Conservation (phyloP, 1,140 invertebrate species). For the Liolophura sinensis region DNA sequence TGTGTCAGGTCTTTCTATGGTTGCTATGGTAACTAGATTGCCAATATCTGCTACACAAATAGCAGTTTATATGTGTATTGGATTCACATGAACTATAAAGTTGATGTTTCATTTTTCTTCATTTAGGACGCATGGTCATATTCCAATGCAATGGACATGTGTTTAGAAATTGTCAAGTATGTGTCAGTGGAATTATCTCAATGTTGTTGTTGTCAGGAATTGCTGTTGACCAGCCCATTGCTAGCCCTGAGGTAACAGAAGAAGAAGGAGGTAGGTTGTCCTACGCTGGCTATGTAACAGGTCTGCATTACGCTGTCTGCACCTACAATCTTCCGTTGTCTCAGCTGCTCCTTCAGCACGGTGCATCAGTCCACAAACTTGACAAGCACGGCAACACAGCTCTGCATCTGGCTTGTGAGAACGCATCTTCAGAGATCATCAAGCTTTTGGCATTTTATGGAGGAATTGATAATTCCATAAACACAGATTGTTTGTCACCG, state of each 20-base stretch:
- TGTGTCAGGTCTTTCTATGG: no score
- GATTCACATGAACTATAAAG: not conserved
- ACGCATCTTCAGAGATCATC: not conserved
- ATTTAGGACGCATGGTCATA: not conserved
- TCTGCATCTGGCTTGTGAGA: conserved; percentile 5
- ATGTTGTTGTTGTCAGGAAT: not conserved
- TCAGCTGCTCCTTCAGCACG: not conserved
- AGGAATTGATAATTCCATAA: conserved; percentile 1
- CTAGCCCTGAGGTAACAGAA: conserved; percentile 1
- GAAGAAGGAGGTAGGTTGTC: conserved; percentile 5
- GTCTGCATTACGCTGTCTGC: no score
- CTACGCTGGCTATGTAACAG: not conserved
- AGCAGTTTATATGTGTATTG: not conserved
- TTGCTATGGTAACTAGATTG: not conserved
- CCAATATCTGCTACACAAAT: not conserved
- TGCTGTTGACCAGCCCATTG: not conserved
- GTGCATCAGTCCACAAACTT: not conserved
- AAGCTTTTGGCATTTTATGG: conserved; percentile 2
- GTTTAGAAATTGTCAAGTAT: not conserved
- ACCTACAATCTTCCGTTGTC: no score
- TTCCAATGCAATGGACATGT: not conserved
- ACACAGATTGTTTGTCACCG: conserved; percentile 1
- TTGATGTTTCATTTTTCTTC: not conserved
- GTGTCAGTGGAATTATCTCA: not conserved
- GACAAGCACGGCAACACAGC: not conserved